Conservation (phyloP, 2,113 vertebrate genomes). For the Coreoperca whiteheadi region DNA sequence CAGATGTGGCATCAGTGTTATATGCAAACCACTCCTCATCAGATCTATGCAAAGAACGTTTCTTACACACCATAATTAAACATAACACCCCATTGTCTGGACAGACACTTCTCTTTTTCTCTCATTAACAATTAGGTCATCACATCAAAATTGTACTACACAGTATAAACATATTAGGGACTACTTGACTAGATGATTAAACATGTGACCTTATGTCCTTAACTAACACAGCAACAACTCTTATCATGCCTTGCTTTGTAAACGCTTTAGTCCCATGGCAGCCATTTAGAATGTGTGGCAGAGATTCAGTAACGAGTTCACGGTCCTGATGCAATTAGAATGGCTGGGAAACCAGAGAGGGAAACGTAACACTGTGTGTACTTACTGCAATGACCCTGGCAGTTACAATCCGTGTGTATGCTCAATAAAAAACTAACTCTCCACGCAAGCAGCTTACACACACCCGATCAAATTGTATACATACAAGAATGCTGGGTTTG, state of each 20-base stretch:
- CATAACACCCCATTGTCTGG: neutral
- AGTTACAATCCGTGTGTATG: neutral
- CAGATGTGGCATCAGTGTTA: neutral
- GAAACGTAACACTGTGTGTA: neutral
- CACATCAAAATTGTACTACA: neutral
- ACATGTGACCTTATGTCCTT: conserved; percentile 4
- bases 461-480: neutral
- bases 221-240: neutral
- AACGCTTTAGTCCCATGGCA: conserved; percentile 2
- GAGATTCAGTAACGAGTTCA: neutral
- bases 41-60: neutral
- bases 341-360: neutral
- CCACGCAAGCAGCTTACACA: neutral
- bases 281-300: conserved; percentile 1
- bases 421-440: neutral
- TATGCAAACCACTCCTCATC: neutral
- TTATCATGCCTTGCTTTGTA: neutral
- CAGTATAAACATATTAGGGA: neutral
- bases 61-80: neutral
- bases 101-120: neutral
- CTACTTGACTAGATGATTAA: neutral
- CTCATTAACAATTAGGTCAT: conserved; percentile 1
- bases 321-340: neutral
- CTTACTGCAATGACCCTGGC: neutral
- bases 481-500: neutral